phyloP scores from a whole-genome alignment of 64 coral and sea anemone genomes.

The Trachythela sp. region DNA sequence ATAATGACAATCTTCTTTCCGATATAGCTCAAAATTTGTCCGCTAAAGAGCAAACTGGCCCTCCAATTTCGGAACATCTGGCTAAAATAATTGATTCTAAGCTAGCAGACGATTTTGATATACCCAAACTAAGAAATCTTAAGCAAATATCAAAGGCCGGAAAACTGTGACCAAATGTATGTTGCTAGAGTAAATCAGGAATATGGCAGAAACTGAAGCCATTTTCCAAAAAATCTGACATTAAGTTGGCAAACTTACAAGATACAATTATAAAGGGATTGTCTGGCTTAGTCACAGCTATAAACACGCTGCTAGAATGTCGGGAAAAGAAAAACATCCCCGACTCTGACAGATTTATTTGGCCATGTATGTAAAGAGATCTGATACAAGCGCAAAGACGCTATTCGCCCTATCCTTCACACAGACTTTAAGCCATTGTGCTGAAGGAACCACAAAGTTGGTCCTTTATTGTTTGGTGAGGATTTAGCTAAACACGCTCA shows the following conservation, averaged over 20 bases:
- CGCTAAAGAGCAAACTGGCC: slow-evolving; percentile 33
- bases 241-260: slow-evolving; percentile 29
- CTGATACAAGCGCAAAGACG: slow-evolving; percentile 47
- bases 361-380: slow-evolving; percentile 55
- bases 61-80: slow-evolving; percentile 24
- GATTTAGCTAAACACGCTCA: slow-evolving; percentile 53
- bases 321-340: slow-evolving; percentile 7
- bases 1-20: slow-evolving; percentile 44
- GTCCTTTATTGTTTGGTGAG: slow-evolving; percentile 44
- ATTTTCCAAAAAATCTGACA: slow-evolving; percentile 41
- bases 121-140: not conserved
- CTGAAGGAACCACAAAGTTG: slow-evolving; percentile 54
- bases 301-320: not conserved
- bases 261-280: slow-evolving; percentile 10
- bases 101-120: not conserved
- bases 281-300: not conserved
- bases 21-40: slow-evolving; percentile 34
- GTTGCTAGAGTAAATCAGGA: slow-evolving; percentile 28
- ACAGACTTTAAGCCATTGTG: slow-evolving; percentile 56
- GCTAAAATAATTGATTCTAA: slow-evolving; percentile 46
- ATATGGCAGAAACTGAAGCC: slow-evolving; percentile 48
- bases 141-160: slow-evolving; percentile 6
- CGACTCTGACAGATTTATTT: slow-evolving; percentile 37
- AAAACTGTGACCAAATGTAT: slow-evolving; percentile 3
- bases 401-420: slow-evolving; percentile 49